Evolutionary conservation across 2,888 invertebrate genomes (phyloP), one percentile per base, ranked within the genome.

Genomic region (Furcula furcula): DNA sequence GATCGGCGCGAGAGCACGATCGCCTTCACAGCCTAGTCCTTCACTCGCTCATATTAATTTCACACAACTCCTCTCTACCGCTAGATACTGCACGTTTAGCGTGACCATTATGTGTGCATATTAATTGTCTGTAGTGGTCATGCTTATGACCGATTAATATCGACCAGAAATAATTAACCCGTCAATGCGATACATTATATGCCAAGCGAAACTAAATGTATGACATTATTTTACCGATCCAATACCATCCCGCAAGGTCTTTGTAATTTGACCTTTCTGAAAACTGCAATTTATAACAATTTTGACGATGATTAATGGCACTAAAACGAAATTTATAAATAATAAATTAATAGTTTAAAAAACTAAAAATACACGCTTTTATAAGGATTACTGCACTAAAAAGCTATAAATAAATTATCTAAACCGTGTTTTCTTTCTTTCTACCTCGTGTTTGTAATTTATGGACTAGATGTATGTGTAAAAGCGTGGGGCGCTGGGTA

Each of bases 171-270:
- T 55, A 51, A 45, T 50, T 28, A 31, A 11, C 23, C 12, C 45
- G 38, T 38, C 55, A 54, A 50, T 36, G 15, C 23, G 34, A 30
- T 54, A 49, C 45, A 36, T n/a, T n/a, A 30, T 45, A 40, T 44
- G 40, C 19, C 27, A 13, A n/a, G n/a, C n/a, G n/a, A n/a, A n/a
- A n/a, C n/a, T 9, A n/a, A 4, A 3, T 20, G 20, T 20, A 20
- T 10, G 16, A 21, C n/a, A 16, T 11, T 26, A 16, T 20, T 22
- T 28, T 4, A 13, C 16, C 6, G 14, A 3, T 9, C 4, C 4
- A 25, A 14, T 11, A 12, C 29, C 12, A n/a, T 30, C 10, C 4
- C 6, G 29, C 32, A 34, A 40, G 40, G n/a, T n/a, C n/a, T n/a
- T 30, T 31, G 9, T 22, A n/a, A 13, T 14, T 12, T 25, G 35